phyloP scores from a whole-genome alignment of 2,797 vertebrate genomes.

The Varecia variegata region DNA sequence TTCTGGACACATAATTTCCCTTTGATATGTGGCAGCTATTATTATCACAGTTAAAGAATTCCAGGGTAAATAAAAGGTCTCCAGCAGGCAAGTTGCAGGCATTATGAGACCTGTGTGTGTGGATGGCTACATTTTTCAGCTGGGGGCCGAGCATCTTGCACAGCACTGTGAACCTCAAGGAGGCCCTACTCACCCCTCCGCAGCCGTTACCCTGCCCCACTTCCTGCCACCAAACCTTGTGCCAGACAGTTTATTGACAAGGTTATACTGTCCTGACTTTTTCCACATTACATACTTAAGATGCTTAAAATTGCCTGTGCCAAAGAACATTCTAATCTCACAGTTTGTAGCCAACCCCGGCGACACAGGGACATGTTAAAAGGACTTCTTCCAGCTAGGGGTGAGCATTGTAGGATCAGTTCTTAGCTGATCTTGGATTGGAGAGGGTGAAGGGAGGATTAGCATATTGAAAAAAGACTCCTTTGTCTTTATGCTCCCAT shows the following conservation, averaged over 20 bases:
- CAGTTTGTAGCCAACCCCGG: neutral
- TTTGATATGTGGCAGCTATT: neutral
- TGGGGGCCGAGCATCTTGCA: neutral
- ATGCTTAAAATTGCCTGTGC: conserved; percentile 29
- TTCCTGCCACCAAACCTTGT: neutral
- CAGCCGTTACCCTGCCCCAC: neutral
- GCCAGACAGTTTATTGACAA: conserved; percentile 3
- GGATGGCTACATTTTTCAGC: neutral
- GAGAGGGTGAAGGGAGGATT: neutral
- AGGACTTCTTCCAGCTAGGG: neutral
- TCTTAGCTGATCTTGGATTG: neutral
- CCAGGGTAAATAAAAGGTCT: conserved; percentile 10
- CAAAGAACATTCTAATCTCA: conserved; percentile 6
- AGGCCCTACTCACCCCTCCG: neutral
- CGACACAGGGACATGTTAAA: neutral
- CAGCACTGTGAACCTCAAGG: neutral
- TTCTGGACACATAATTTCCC: neutral
- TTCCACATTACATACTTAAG: conserved; percentile 52
- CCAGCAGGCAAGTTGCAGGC: neutral
- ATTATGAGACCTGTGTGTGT: neutral
- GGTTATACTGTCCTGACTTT: neutral
- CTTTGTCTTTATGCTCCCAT: neutral
- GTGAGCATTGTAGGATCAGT: neutral
- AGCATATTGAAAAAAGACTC: neutral
- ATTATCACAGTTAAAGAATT: neutral